Evolutionary conservation across 2,797 vertebrate species (phyloP).

Genomic region (Okamejei kenojei): DNA sequence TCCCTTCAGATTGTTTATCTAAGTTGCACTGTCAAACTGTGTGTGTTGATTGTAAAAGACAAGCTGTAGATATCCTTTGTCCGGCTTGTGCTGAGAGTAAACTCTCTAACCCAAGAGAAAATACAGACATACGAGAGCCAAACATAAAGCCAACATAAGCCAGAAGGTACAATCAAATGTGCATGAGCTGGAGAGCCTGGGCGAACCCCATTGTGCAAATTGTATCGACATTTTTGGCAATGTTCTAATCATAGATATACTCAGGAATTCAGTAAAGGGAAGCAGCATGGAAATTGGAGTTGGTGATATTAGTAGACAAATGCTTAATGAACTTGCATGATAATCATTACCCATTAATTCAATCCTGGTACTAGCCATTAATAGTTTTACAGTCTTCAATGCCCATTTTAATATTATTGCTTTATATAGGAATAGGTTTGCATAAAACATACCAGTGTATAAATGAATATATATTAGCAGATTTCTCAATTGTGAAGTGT

Average conservation of each 20-base stretch:
- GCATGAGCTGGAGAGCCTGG: background rate
- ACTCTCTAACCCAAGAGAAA: background rate
- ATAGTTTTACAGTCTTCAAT: background rate
- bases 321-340: background rate
- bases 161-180: constrained; percentile 12
- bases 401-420: background rate
- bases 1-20: background rate
- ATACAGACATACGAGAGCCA: background rate
- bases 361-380: background rate
- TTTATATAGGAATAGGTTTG: background rate
- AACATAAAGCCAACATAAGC: background rate
- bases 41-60: background rate
- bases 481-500: background rate
- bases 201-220: background rate
- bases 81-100: background rate
- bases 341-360: background rate
- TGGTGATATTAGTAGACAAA: background rate
- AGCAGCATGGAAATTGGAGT: background rate
- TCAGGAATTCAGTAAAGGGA: background rate
- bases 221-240: background rate
- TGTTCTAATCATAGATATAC: background rate
- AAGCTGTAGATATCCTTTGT: background rate
- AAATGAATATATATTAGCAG: background rate
- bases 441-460: background rate
- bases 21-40: background rate